Base-by-base conservation (phyloP, 2,888 invertebrate genomes). In the Dolichopus griseipennis region DNA sequence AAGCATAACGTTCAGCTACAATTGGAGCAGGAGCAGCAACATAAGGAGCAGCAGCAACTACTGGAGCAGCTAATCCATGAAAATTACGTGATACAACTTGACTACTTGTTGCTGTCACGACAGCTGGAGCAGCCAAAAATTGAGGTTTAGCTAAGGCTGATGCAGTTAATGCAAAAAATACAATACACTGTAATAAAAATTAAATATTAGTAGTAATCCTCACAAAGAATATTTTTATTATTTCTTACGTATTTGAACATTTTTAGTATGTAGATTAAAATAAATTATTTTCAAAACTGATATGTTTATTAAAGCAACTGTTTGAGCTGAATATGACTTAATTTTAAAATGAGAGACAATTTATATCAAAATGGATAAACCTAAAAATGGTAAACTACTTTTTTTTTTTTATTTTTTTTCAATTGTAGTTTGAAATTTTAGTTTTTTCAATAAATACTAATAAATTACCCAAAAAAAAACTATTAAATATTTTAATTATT, bases 11-110 rank as follows among this genome's bases (percentile, higher is more conserved):
- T 65, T 70, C 69, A 68, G 69, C 70, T 76, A 12, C 15, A 80
- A 83, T 79, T 1, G 82, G 77, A 77, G 84, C 83, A n/a, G 84
- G 83, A 21, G 84, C 80, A 65, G 82, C 78, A 65, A 83, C 77
- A 6, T 87, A 78, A 1, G 85, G 84, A 12, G 65, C 27, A 87
- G 70, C 67, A 74, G 85, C 84, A 1, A 88, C 86, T 0, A 88
- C 88, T 33, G 74, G 74, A 22, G 75, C 69, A 68, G 75, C 75
- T 65, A 73, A 71, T 33, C 78, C 76, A 73, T 78, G 76, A 68
- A 76, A 76, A 70, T 77, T 76, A 8, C 77, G 77, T 2, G 76
- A 71, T n/a, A 80, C 73, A 64, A 77, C 77, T 68, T 79, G 79
- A 71, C 76, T 75, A 52, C 79, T 78, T 9, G 72, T 72, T 18